Conservation (phyloP, 2,888 invertebrate species). For the Deilephila elpenor region DNA sequence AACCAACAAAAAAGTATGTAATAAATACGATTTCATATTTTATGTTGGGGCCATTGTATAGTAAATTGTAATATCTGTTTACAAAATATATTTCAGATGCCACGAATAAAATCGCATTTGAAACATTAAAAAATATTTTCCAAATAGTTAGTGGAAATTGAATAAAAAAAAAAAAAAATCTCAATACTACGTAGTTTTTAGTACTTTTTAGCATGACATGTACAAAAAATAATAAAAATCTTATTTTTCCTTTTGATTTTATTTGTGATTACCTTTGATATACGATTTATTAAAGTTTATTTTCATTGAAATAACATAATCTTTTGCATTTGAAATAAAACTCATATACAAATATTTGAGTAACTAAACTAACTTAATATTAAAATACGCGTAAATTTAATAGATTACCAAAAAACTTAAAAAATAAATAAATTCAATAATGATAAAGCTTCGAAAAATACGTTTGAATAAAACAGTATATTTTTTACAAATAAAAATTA, state of each 20-base stretch:
- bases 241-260: too few relatives aligned
- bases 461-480: constrained; percentile 46
- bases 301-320: background rate
- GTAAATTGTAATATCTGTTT: too few relatives aligned
- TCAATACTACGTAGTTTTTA: background rate
- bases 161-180: background rate
- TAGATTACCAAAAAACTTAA: constrained; percentile 33
- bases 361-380: constrained; percentile 10
- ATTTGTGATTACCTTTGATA: too few relatives aligned
- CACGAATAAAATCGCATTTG: too few relatives aligned
- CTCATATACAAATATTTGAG: constrained; percentile 18
- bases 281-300: too few relatives aligned
- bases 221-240: too few relatives aligned
- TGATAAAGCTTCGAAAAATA: constrained; percentile 51
- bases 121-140: background rate
- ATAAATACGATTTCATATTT: too few relatives aligned
- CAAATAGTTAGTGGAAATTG: background rate
- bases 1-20: too few relatives aligned
- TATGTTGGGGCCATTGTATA: too few relatives aligned
- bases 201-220: too few relatives aligned
- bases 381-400: background rate
- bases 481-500: constrained; percentile 41
- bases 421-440: constrained; percentile 47
- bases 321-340: background rate
- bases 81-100: too few relatives aligned